These are phyloP conservation scores for Sebastes steindachneri DNA, from an alignment of 2,797 vertebrate species.

Conservation along the genomic window DNA sequence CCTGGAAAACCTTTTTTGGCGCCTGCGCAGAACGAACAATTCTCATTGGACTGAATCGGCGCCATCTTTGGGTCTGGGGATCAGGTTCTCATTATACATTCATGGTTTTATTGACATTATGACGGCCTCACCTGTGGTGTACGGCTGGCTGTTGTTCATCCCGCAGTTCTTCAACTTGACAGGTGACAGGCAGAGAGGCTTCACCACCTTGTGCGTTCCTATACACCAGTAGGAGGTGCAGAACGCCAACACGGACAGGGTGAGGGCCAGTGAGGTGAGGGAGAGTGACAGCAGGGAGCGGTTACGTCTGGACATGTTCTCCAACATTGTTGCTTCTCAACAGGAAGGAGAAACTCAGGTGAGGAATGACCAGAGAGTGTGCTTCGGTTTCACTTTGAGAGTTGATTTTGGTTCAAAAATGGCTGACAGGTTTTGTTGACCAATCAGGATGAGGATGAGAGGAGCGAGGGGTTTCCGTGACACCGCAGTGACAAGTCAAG, in stretches of 20 bases:
- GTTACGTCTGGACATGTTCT: slow-evolving; percentile 77
- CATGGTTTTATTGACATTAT: too few species aligned
- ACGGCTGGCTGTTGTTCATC: slow-evolving; percentile 78
- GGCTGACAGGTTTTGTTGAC: not conserved
- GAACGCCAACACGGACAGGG: slow-evolving; percentile 81
- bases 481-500: not conserved
- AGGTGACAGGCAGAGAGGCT: slow-evolving; percentile 84
- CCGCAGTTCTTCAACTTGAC: slow-evolving; percentile 85
- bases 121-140: slow-evolving; percentile 73
- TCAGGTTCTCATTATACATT: too few species aligned
- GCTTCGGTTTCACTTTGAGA: not conserved
- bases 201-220: slow-evolving; percentile 86
- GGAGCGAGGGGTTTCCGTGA: not conserved
- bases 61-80: too few species aligned
- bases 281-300: slow-evolving; percentile 81
- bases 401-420: not conserved
- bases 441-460: slow-evolving; percentile 6
- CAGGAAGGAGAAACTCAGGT: not conserved
- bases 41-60: too few species aligned
- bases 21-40: too few species aligned
- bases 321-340: slow-evolving; percentile 63
- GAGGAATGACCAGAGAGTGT: not conserved
- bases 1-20: too few species aligned
- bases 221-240: slow-evolving; percentile 86
- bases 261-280: slow-evolving; percentile 82